A percentile compares a stretch with the other conserved stretches of the same genome.
These are phyloP conservation scores for Lordiphosa clarofinis DNA, from an alignment of 1,140 invertebrate genomes.

Conservation along the genomic window DNA sequence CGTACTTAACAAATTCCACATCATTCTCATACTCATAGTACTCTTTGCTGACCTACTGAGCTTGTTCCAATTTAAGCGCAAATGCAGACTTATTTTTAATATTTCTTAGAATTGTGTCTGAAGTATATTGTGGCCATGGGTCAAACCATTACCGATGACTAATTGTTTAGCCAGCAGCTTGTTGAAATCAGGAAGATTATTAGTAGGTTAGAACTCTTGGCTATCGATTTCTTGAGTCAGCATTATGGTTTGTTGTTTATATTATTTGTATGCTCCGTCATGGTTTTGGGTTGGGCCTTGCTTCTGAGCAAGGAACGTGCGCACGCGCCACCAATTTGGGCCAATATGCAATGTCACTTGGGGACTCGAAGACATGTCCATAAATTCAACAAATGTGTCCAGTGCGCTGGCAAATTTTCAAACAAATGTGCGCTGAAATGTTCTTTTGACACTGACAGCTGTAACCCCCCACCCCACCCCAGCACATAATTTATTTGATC, in stretches of 20 bases:
- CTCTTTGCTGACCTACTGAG: too few species aligned
- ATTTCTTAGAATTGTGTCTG: too few species aligned
- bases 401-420: constrained; percentile 56
- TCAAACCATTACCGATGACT: too few species aligned
- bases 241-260: constrained; percentile 5
- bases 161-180: too few species aligned
- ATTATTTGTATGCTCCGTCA: constrained; percentile 7
- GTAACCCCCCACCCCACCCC: constrained; percentile 5
- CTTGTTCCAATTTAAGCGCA: too few species aligned
- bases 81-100: too few species aligned
- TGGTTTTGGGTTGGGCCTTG: constrained; percentile 17
- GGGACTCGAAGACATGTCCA: constrained; percentile 34
- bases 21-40: too few species aligned
- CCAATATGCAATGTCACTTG: constrained; percentile 66
- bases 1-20: too few species aligned
- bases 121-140: too few species aligned
- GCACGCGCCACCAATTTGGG: constrained; percentile 50
- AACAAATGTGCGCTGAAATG: constrained; percentile 46
- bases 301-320: constrained; percentile 9
- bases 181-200: too few species aligned
- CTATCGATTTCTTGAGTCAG: neutral
- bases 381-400: constrained; percentile 63
- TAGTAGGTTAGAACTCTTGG: too few species aligned
- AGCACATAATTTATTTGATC: constrained; percentile 26
- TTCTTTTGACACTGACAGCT: constrained; percentile 60